Conservation (phyloP, 2,797 vertebrate species). For the Vireo griseus region DNA sequence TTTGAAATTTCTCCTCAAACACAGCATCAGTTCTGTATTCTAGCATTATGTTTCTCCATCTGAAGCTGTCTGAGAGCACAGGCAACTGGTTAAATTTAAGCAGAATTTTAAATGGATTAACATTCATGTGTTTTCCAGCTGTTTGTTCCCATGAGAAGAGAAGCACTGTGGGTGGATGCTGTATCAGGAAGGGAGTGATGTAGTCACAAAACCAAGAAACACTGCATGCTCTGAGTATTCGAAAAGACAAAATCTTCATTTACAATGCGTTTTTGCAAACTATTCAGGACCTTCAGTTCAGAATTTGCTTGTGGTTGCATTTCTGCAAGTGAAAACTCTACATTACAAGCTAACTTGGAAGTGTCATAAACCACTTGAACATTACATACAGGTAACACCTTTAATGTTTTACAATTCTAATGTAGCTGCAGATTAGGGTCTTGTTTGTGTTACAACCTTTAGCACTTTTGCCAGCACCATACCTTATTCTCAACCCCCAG, state of each 20-base stretch:
- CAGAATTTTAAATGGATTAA: neutral
- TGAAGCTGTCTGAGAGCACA: neutral
- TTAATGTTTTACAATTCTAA: neutral
- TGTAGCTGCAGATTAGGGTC: neutral
- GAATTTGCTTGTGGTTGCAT: neutral
- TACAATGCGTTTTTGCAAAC: neutral
- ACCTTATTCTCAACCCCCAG: neutral
- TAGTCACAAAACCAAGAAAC: neutral
- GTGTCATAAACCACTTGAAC: neutral
- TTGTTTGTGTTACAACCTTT: neutral
- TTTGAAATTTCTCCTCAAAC: neutral
- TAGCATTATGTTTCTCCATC: neutral
- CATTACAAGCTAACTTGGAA: neutral
- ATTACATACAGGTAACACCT: neutral
- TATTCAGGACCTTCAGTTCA: neutral
- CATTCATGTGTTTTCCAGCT: slow-evolving; percentile 20
- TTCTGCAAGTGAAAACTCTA: neutral
- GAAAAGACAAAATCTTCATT: neutral
- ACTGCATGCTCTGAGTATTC: neutral
- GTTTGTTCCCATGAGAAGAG: slow-evolving; percentile 17
- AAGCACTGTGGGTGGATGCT: neutral
- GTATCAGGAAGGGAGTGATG: neutral
- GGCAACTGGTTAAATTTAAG: slow-evolving; percentile 14
- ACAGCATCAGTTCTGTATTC: neutral
- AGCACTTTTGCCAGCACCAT: neutral